phyloP scores from a whole-genome alignment of 1,140 invertebrate genomes.

The Orchestia grillus region DNA sequence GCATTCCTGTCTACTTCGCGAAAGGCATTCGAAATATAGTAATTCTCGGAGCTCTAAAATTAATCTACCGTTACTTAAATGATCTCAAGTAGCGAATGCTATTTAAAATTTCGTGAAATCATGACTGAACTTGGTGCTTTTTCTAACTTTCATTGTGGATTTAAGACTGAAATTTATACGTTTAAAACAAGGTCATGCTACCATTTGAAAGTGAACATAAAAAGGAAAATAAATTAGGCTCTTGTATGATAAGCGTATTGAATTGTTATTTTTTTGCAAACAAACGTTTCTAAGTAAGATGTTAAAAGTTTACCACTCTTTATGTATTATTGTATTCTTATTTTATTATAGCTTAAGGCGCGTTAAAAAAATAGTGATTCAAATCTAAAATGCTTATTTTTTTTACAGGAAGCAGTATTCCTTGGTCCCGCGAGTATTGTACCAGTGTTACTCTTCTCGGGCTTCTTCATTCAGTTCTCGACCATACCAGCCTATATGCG shows the following conservation, averaged over 20 bases:
- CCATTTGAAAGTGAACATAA: background rate
- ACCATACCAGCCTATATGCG: conserved; percentile 91
- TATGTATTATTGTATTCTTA: too few relatives aligned
- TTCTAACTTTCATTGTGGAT: background rate
- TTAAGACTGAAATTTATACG: background rate
- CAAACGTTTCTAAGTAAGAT: too few relatives aligned
- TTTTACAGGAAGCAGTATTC: conserved; percentile 90
- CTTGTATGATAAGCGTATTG: background rate
- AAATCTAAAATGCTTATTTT: conserved; percentile 10
- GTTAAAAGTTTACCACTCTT: too few relatives aligned
- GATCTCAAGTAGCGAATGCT: background rate
- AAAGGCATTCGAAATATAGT: background rate
- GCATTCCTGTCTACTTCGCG: background rate
- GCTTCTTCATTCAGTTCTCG: conserved; percentile 94
- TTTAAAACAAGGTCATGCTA: background rate
- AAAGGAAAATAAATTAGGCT: background rate
- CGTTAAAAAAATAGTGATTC: too few relatives aligned
- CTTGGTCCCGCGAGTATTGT: conserved; percentile 91
- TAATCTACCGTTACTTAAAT: background rate
- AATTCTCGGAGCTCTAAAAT: too few relatives aligned
- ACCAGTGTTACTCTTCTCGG: conserved; percentile 90
- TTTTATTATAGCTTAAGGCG: too few relatives aligned
- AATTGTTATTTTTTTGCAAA: background rate
- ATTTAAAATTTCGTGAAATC: background rate
- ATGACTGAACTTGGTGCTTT: background rate